Evolutionary conservation across 30 jellyfish, hydroid and myxozoan genomes (phyloP).

Genomic region (Phacellophora camtschatica): DNA sequence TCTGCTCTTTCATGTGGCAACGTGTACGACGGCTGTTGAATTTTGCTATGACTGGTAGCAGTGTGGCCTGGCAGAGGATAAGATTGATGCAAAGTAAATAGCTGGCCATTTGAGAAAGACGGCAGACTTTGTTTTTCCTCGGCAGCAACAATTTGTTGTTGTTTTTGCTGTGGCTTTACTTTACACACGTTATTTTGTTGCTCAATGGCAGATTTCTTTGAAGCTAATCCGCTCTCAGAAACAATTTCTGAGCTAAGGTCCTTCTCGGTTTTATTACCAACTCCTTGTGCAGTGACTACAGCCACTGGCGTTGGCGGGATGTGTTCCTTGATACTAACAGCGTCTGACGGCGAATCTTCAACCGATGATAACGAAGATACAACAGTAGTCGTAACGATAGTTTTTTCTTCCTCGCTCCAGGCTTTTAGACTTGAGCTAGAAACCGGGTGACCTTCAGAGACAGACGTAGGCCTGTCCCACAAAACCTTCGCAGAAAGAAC

Average conservation of each 20-base stretch:
- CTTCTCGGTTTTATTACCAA: slow-evolving; percentile 5
- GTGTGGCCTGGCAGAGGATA: slow-evolving; percentile 49
- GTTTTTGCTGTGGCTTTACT: slow-evolving; percentile 96
- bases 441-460: slow-evolving; percentile 50
- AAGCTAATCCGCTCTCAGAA: neutral
- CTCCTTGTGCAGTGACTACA: slow-evolving; percentile 46
- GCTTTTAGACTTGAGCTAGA: slow-evolving; percentile 16
- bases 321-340: slow-evolving; percentile 26
- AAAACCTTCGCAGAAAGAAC: slow-evolving; percentile 64
- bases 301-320: slow-evolving; percentile 56
- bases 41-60: slow-evolving; percentile 5
- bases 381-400: slow-evolving; percentile 32
- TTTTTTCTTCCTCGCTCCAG: slow-evolving; percentile 58
- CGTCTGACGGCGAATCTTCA: slow-evolving; percentile 10
- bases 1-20: slow-evolving; percentile 26
- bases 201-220: slow-evolving; percentile 48
- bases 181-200: slow-evolving; percentile 86
- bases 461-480: slow-evolving; percentile 77
- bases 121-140: slow-evolving; percentile 43
- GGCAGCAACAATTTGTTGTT: slow-evolving; percentile 36
- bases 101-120: slow-evolving; percentile 40
- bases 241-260: slow-evolving; percentile 22
- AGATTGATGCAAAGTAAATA: slow-evolving; percentile 33
- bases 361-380: slow-evolving; percentile 42
- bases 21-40: slow-evolving; percentile 41